Conservation (phyloP, 2,113 vertebrate genomes). For the Hydrochoerus hydrochaeris region DNA sequence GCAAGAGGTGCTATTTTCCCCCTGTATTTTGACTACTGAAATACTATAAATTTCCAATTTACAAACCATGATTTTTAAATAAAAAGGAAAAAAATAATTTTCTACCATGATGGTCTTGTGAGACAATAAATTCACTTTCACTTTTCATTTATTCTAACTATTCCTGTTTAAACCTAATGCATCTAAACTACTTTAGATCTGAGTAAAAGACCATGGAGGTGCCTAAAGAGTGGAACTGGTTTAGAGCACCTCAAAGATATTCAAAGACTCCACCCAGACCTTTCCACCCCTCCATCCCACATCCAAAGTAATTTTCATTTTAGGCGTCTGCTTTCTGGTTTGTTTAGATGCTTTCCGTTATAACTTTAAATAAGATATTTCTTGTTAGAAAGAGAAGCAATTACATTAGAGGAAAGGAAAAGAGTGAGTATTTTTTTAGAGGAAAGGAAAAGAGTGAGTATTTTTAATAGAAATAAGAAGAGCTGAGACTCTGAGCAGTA, state of each 20-base stretch:
- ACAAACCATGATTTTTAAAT: not conserved
- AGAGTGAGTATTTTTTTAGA: not conserved
- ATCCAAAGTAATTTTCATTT: not conserved
- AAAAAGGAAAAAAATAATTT: conserved; percentile 3
- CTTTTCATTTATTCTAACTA: conserved; percentile 1
- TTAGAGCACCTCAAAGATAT: conserved; percentile 25
- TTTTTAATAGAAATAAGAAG: conserved; percentile 7
- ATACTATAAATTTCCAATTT: not conserved
- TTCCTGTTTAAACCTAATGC: not conserved
- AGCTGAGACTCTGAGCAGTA: not conserved
- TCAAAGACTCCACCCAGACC: not conserved
- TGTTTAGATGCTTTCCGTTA: not conserved
- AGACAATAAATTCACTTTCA: not conserved
- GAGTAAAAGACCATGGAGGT: conserved; percentile 21
- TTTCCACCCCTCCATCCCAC: not conserved
- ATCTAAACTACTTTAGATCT: conserved; percentile 4
- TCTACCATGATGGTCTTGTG: not conserved
- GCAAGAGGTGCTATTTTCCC: not conserved
- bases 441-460: not conserved
- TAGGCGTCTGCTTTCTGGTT: not conserved
- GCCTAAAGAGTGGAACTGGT: not conserved
- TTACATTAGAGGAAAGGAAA: not conserved
- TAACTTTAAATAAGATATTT: conserved; percentile 16
- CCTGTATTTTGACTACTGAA: not conserved
- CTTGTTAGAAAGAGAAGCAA: conserved; percentile 9